Evolutionary conservation across 2,888 invertebrate genomes (phyloP).

Genomic region (Dorcus hopei): DNA sequence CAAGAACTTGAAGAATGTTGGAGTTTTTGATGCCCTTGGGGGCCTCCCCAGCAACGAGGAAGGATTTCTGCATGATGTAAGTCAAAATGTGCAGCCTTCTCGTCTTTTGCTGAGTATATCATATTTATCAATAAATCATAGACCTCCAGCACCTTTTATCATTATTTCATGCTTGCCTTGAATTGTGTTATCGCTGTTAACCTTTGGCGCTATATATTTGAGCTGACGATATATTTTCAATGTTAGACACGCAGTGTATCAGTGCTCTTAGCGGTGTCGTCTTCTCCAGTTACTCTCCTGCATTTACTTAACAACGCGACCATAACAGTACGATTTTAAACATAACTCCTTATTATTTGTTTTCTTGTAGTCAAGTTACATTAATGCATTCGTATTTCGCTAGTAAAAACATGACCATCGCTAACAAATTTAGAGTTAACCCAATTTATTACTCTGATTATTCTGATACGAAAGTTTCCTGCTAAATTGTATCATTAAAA

Average conservation of each 20-base stretch:
- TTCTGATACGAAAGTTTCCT: conserved; percentile 54
- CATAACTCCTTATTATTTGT: background rate
- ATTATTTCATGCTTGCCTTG: background rate
- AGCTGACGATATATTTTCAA: conserved; percentile 5
- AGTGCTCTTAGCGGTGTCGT: background rate
- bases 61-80: too few relatives aligned
- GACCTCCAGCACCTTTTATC: conserved; percentile 6
- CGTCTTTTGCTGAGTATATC: too few relatives aligned
- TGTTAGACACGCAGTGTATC: background rate
- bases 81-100: too few relatives aligned
- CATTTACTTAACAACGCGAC: background rate
- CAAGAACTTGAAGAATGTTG: too few relatives aligned
- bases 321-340: background rate
- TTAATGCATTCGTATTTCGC: conserved; percentile 22
- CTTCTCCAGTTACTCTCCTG: background rate
- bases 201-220: conserved; percentile 11
- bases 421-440: conserved; percentile 55
- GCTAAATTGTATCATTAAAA: background rate
- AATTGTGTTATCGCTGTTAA: conserved; percentile 10
- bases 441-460: conserved; percentile 68
- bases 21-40: too few relatives aligned
- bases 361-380: background rate
- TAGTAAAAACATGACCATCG: conserved; percentile 39
- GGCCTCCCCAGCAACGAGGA: too few relatives aligned
- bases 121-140: too few relatives aligned